These are phyloP conservation scores for Scaptomyza parva DNA, from an alignment of 2,888 invertebrate genomes.

Conservation along the genomic window DNA sequence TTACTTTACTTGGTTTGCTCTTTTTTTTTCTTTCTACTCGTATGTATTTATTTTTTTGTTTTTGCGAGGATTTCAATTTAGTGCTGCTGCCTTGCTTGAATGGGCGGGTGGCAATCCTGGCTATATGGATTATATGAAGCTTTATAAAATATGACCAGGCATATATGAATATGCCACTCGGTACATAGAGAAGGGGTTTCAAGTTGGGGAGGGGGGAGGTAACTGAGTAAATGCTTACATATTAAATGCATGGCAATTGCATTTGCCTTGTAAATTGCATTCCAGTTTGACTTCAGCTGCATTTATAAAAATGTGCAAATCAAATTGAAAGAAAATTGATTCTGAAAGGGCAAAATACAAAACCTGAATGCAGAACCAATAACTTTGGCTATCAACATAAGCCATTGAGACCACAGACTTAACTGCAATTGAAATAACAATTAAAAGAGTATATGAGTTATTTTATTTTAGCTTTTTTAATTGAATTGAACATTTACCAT, in stretches of 20 bases:
- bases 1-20: conserved; percentile 56
- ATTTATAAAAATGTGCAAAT: conserved; percentile 27
- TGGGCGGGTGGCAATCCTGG: conserved; percentile 22
- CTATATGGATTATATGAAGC: conserved; percentile 49
- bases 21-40: neutral
- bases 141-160: conserved; percentile 56
- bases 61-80: conserved; percentile 62
- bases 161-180: conserved; percentile 32
- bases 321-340: conserved; percentile 46
- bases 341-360: conserved; percentile 10
- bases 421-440: conserved; percentile 7
- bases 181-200: neutral
- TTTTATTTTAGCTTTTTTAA: too few species aligned
- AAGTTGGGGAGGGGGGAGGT: neutral
- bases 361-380: neutral
- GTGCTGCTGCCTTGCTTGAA: conserved; percentile 34
- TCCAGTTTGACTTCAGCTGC: conserved; percentile 48
- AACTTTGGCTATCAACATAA: neutral
- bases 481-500: neutral
- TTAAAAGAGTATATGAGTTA: neutral
- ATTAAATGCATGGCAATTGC: conserved; percentile 62
- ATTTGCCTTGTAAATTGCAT: conserved; percentile 59
- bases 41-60: conserved; percentile 1
- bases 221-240: conserved; percentile 39
- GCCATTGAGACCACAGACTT: neutral